These are phyloP conservation scores for Iguana delicatissima DNA, from an alignment of 2,797 vertebrate species.

Conservation along the genomic window DNA sequence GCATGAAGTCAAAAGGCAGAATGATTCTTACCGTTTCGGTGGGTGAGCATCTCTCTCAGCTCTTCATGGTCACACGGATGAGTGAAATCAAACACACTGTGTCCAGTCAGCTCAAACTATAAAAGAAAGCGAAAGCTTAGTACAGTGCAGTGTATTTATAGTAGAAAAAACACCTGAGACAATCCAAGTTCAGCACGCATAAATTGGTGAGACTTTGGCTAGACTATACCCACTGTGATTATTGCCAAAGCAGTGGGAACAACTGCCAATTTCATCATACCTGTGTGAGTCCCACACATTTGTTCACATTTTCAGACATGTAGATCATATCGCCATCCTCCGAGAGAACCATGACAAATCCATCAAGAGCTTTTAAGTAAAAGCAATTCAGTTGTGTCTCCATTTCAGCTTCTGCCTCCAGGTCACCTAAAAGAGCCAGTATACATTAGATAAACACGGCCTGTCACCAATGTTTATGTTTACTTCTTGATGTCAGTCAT, in stretches of 20 bases:
- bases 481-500: slow-evolving; percentile 13
- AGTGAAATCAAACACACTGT: slow-evolving; percentile 97
- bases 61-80: slow-evolving; percentile 99
- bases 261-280: slow-evolving; percentile 75
- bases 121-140: slow-evolving; percentile 53
- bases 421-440: slow-evolving; percentile 80
- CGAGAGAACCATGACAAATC: slow-evolving; percentile 97
- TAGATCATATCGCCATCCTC: slow-evolving; percentile 98
- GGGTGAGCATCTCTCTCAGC: slow-evolving; percentile 94
- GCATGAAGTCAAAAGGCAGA: slow-evolving; percentile 62
- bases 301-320: slow-evolving; percentile 96
- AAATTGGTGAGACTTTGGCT: background rate
- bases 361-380: slow-evolving; percentile 95
- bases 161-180: slow-evolving; percentile 14
- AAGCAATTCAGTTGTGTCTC: slow-evolving; percentile 92
- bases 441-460: slow-evolving; percentile 33
- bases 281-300: slow-evolving; percentile 97
- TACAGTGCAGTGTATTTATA: slow-evolving; percentile 43
- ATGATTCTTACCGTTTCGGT: slow-evolving; percentile 88
- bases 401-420: slow-evolving; percentile 87
- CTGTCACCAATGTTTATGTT: slow-evolving; percentile 31
- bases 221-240: background rate
- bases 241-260: background rate
- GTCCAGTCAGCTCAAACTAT: slow-evolving; percentile 97
- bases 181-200: background rate